Conservation (phyloP, 2,113 vertebrate genomes). For the Embiotoca jacksoni region DNA sequence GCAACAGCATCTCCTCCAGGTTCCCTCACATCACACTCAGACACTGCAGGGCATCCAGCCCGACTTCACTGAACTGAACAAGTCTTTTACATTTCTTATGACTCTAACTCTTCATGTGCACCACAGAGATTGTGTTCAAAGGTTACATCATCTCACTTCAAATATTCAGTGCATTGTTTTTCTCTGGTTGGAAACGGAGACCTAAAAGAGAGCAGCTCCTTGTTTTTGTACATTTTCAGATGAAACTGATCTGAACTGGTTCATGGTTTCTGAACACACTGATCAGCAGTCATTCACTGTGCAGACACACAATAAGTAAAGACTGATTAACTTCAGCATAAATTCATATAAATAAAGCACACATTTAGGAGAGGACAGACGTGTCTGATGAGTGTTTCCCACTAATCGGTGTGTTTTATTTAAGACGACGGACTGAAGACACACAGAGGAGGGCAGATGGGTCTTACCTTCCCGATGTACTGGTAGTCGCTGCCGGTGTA, state of each 20-base stretch:
- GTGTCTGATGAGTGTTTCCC: conserved; percentile 9
- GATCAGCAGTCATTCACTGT: conserved; percentile 12
- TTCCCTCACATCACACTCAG: too few relatives aligned
- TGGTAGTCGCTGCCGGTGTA: conserved; percentile 94
- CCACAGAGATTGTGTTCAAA: background rate
- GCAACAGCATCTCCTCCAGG: too few relatives aligned
- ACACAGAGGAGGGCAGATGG: background rate
- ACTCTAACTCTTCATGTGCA: background rate
- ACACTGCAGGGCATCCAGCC: too few relatives aligned
- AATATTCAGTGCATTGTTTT: background rate
- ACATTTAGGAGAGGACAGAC: conserved; percentile 5
- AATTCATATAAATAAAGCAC: conserved; percentile 12
- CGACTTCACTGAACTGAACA: too few relatives aligned
- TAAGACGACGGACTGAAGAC: background rate
- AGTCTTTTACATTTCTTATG: too few relatives aligned
- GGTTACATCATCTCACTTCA: too few relatives aligned
- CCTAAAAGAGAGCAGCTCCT: background rate
- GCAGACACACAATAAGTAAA: conserved; percentile 1
- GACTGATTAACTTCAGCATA: conserved; percentile 14
- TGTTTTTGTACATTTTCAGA: background rate
- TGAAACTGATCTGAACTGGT: background rate
- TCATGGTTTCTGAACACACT: background rate
- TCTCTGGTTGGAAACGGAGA: background rate
- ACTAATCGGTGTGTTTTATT: conserved; percentile 4
- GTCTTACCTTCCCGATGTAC: conserved; percentile 96